phyloP scores from a whole-genome alignment of 2,888 invertebrate genomes.

The Acheta domesticus region DNA sequence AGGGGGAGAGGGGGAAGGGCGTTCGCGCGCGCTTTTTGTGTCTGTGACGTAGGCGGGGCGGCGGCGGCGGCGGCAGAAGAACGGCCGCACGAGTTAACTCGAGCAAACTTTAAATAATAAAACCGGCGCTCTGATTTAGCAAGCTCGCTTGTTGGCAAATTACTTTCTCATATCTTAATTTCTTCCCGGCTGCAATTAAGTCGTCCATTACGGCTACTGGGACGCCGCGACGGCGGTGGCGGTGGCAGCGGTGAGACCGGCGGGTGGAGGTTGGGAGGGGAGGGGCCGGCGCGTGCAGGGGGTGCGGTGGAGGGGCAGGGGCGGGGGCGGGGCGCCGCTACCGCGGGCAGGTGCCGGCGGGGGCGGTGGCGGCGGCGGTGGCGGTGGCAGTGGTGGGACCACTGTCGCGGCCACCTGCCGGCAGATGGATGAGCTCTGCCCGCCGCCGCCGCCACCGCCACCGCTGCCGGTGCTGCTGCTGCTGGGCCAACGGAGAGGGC shows the following conservation, averaged over 20 bases:
- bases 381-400: not conserved
- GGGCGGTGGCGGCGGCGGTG: not conserved
- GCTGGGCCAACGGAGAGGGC: not conserved
- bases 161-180: conserved; percentile 18
- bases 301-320: not conserved
- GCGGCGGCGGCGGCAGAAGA: not conserved
- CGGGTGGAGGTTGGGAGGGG: not conserved
- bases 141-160: conserved; percentile 9
- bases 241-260: not conserved
- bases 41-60: no score
- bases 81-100: not conserved
- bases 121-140: conserved; percentile 1
- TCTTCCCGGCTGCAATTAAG: not conserved
- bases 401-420: conserved; percentile 6
- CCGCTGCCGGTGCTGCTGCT: not conserved
- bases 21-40: no score
- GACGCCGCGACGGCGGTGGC: not conserved
- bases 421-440: conserved; percentile 1
- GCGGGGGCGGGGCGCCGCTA: not conserved
- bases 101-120: conserved; percentile 18
- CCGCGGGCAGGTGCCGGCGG: not conserved
- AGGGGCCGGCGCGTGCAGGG: not conserved
- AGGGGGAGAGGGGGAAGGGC: not conserved
- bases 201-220: not conserved
- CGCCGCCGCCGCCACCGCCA: not conserved